Percentiles rank a stretch among this genome's conserved stretches.
Evolutionary conservation across 2,113 vertebrate species (phyloP).

Genomic region (Lepisosteus oculatus): DNA sequence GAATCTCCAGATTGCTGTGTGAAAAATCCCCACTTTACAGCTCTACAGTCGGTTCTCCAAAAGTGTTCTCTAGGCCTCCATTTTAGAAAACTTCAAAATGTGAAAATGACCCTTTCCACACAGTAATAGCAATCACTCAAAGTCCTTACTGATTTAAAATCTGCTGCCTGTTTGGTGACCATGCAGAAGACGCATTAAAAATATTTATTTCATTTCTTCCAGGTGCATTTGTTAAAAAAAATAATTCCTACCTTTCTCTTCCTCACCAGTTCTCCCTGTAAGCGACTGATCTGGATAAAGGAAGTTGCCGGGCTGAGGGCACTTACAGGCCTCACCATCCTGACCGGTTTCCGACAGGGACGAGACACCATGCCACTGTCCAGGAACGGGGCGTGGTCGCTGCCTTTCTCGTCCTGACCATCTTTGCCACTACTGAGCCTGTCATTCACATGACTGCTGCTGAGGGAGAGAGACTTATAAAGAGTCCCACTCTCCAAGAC

Average conservation of each 20-base stretch:
- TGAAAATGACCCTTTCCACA: too few relatives aligned
- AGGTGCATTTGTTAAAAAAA: not conserved
- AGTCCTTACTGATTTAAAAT: too few relatives aligned
- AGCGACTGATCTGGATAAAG: constrained; percentile 59
- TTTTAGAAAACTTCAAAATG: too few relatives aligned
- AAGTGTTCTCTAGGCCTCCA: too few relatives aligned
- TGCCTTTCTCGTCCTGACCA: constrained; percentile 34
- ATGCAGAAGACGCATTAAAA: too few relatives aligned
- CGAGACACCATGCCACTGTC: constrained; percentile 20
- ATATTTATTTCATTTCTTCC: too few relatives aligned
- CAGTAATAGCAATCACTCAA: too few relatives aligned
- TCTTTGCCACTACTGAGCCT: constrained; percentile 20
- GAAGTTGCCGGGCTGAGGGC: constrained; percentile 42
- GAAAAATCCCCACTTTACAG: too few relatives aligned
- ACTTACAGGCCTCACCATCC: constrained; percentile 53
- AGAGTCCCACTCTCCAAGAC: constrained; percentile 34
- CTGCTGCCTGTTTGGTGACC: too few relatives aligned
- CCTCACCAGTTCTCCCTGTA: constrained; percentile 66
- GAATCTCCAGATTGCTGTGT: too few relatives aligned
- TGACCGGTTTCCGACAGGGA: constrained; percentile 41
- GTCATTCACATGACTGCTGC: constrained; percentile 46
- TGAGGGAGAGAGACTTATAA: constrained; percentile 52
- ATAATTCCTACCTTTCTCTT: constrained; percentile 59
- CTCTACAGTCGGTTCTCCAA: too few relatives aligned
- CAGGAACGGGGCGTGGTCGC: not conserved